Conservation (phyloP, 1,140 invertebrate genomes). For the Atopsyche davidsoni region DNA sequence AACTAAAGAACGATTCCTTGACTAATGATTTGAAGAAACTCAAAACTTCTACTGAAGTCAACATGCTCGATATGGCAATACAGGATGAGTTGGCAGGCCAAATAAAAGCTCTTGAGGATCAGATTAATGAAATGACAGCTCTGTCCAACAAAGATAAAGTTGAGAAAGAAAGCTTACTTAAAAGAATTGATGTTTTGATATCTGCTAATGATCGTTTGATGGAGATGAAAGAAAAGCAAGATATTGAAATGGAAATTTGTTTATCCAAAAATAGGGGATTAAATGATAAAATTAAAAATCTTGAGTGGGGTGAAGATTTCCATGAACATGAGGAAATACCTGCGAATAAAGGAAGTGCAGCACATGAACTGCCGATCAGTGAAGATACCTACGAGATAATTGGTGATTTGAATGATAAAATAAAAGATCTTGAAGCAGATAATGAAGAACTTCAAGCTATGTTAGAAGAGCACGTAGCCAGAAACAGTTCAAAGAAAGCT, state of each 20-base stretch:
- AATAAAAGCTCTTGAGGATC: constrained; percentile 58
- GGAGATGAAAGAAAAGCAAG: constrained; percentile 75
- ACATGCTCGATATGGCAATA: constrained; percentile 65
- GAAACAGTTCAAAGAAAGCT: constrained; percentile 24
- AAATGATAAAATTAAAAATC: constrained; percentile 52
- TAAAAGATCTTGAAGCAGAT: constrained; percentile 58
- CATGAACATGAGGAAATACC: constrained; percentile 5
- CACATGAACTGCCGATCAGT: constrained; percentile 8
- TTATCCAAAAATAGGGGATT: constrained; percentile 63
- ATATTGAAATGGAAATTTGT: constrained; percentile 62
- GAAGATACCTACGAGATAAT: constrained; percentile 15
- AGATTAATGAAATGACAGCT: constrained; percentile 51
- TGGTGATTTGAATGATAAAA: constrained; percentile 45
- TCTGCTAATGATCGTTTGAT: constrained; percentile 70
- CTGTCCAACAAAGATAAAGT: constrained; percentile 53
- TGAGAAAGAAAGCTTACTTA: constrained; percentile 61
- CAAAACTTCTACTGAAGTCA: constrained; percentile 49
- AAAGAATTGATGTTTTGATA: constrained; percentile 67
- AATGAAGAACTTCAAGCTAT: constrained; percentile 66
- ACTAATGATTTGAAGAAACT: constrained; percentile 50
- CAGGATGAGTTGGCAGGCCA: constrained; percentile 68
- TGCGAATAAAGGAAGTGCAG: constrained; percentile 7
- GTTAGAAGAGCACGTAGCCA: constrained; percentile 50
- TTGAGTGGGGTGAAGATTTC: constrained; percentile 46
- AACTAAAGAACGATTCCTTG: constrained; percentile 57